phyloP scores from a whole-genome alignment of 2,797 vertebrate genomes.

The Luscinia luscinia region DNA sequence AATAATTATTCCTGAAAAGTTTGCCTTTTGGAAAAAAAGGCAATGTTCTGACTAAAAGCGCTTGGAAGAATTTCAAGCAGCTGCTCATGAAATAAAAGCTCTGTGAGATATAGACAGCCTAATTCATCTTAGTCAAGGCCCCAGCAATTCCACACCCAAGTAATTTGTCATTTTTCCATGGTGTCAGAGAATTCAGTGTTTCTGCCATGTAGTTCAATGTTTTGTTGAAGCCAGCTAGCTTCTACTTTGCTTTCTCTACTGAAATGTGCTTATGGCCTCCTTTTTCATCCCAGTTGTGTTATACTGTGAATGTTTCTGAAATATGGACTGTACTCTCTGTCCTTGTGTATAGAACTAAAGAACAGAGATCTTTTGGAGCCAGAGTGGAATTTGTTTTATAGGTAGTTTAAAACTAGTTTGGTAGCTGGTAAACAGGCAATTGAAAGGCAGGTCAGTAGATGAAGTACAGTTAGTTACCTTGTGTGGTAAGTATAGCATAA shows the following conservation, averaged over 20 bases:
- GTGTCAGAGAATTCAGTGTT: constrained; percentile 5
- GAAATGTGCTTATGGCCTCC: not conserved
- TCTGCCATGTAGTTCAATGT: not conserved
- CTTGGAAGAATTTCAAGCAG: constrained; percentile 38
- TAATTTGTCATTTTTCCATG: constrained; percentile 50
- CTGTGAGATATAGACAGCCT: not conserved
- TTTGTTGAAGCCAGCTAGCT: constrained; percentile 5
- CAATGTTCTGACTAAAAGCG: not conserved
- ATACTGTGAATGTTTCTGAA: not conserved
- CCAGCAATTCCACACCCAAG: not conserved
- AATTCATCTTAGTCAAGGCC: constrained; percentile 40
- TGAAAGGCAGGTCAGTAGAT: not conserved
- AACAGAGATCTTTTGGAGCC: not conserved
- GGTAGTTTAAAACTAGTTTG: not conserved
- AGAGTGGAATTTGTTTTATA: not conserved
- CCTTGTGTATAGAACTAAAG: not conserved
- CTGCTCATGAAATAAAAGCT: constrained; percentile 13
- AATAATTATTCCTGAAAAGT: constrained; percentile 5
- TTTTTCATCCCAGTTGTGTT: constrained; percentile 1
- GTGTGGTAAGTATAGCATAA: not conserved
- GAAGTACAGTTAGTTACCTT: not conserved
- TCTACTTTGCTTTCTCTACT: not conserved
- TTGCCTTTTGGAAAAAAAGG: not conserved
- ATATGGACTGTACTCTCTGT: not conserved
- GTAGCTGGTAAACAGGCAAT: not conserved